Percentiles rank a stretch among this genome's conserved stretches.
These are phyloP conservation scores for Babylonia areolata DNA, from an alignment of 1,140 invertebrate genomes.

Conservation along the genomic window DNA sequence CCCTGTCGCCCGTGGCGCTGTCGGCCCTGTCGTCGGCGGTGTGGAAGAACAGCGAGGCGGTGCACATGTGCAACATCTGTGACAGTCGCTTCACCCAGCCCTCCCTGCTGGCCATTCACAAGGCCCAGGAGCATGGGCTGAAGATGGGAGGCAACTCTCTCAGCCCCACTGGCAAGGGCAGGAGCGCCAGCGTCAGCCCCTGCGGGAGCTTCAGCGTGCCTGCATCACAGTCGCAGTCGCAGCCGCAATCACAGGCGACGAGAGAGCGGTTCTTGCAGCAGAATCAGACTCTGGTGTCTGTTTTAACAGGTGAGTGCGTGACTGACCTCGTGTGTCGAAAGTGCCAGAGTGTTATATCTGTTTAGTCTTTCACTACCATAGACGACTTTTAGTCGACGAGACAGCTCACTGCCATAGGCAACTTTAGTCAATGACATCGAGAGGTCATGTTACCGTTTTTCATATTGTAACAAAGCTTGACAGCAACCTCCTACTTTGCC, in stretches of 20 bases:
- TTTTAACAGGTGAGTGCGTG: slow-evolving; percentile 26
- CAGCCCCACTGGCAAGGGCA: background rate
- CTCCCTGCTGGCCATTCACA: slow-evolving; percentile 60
- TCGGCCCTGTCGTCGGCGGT: slow-evolving; percentile 47
- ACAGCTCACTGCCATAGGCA: too few species aligned
- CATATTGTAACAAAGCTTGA: too few species aligned
- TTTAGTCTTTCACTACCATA: too few species aligned
- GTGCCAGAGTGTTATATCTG: too few species aligned
- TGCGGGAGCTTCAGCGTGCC: background rate
- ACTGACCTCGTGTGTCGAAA: too few species aligned
- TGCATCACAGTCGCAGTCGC: background rate
- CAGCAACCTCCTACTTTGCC: too few species aligned
- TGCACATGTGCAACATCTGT: slow-evolving; percentile 71
- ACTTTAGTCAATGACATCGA: too few species aligned
- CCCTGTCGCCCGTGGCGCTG: slow-evolving; percentile 26
- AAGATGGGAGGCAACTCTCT: slow-evolving; percentile 40
- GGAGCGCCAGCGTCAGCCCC: slow-evolving; percentile 19
- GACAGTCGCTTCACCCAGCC: slow-evolving; percentile 68
- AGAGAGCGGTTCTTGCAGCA: slow-evolving; percentile 44
- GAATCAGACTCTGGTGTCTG: slow-evolving; percentile 47
- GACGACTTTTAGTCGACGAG: too few species aligned
- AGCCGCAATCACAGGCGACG: slow-evolving; percentile 11
- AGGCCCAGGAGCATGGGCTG: slow-evolving; percentile 66
- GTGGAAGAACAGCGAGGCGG: slow-evolving; percentile 68
- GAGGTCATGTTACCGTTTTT: too few species aligned